phyloP scores from a whole-genome alignment of 2,888 invertebrate species.

The Pristionchus fissidentatus region DNA sequence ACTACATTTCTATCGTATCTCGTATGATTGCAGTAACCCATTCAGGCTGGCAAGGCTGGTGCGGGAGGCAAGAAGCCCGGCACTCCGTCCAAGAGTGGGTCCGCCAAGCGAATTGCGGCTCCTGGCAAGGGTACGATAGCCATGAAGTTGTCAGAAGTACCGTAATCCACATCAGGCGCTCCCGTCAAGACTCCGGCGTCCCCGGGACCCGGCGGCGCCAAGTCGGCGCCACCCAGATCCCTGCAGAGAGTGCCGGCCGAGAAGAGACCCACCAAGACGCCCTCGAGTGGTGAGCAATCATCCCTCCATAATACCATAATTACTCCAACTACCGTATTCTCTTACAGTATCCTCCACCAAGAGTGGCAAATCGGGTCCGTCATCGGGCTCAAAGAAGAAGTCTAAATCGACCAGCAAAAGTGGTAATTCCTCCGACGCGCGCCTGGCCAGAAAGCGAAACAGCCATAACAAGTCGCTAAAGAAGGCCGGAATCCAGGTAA shows the following conservation, averaged over 20 bases:
- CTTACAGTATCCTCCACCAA: background rate
- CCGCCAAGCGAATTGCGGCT: conserved; percentile 4
- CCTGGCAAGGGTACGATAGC: conserved; percentile 2
- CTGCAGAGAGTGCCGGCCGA: conserved; percentile 7
- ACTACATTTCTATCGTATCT: background rate
- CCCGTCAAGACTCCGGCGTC: conserved; percentile 20
- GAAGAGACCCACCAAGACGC: conserved; percentile 13
- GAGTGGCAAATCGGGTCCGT: background rate
- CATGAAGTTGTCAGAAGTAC: background rate
- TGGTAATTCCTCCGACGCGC: background rate
- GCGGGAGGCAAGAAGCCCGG: conserved; percentile 18
- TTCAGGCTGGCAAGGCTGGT: background rate
- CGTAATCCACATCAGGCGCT: background rate
- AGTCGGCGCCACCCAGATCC: background rate
- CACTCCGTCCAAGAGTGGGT: background rate
- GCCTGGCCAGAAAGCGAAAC: conserved; percentile 15
- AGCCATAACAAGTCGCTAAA: conserved; percentile 11
- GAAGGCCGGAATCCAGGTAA: background rate
- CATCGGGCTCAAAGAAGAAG: background rate
- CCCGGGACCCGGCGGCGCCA: background rate
- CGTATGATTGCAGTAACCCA: background rate
- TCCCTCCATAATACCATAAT: background rate
- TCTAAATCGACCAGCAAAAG: background rate
- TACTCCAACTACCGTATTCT: background rate
- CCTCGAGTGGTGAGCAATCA: background rate